A percentile compares a stretch with the other conserved stretches of the same genome.
These are phyloP conservation scores for Gibbula magus DNA, from an alignment of 2,888 invertebrate species.

Conservation along the genomic window DNA sequence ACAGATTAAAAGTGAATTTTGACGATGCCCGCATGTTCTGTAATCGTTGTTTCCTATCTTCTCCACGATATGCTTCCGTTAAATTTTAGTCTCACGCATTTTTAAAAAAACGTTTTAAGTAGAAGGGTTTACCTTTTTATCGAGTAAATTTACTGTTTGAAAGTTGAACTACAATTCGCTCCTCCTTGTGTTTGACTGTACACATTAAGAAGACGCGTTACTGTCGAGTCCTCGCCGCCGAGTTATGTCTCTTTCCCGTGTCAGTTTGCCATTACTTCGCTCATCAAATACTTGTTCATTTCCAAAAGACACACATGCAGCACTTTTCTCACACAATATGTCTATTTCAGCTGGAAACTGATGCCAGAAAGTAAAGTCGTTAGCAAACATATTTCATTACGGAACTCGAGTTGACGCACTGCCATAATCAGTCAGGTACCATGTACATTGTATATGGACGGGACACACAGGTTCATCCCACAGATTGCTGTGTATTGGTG, in stretches of 20 bases:
- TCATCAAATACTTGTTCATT: background rate
- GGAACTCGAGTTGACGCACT: conserved; percentile 6
- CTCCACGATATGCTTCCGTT: too few relatives aligned
- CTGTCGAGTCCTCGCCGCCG: too few relatives aligned
- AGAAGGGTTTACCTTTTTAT: too few relatives aligned
- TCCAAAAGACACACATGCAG: background rate
- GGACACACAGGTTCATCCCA: background rate
- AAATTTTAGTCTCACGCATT: too few relatives aligned
- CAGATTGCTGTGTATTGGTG: background rate
- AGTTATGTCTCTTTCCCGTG: background rate
- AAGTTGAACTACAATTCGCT: too few relatives aligned
- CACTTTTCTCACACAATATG: conserved; percentile 8
- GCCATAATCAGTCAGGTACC: background rate
- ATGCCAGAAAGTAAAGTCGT: background rate
- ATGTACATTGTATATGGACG: background rate
- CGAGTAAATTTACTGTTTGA: too few relatives aligned
- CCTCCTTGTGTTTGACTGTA: too few relatives aligned
- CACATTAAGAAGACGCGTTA: too few relatives aligned
- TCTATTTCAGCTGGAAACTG: background rate
- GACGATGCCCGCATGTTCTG: too few relatives aligned
- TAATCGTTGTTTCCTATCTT: too few relatives aligned
- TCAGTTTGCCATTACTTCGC: background rate
- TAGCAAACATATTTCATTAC: conserved; percentile 21
- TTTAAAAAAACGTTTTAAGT: too few relatives aligned
- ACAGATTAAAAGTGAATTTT: too few relatives aligned